Evolutionary conservation across 2,888 invertebrate genomes (phyloP).

Genomic region (Macrostomum cliftonense): DNA sequence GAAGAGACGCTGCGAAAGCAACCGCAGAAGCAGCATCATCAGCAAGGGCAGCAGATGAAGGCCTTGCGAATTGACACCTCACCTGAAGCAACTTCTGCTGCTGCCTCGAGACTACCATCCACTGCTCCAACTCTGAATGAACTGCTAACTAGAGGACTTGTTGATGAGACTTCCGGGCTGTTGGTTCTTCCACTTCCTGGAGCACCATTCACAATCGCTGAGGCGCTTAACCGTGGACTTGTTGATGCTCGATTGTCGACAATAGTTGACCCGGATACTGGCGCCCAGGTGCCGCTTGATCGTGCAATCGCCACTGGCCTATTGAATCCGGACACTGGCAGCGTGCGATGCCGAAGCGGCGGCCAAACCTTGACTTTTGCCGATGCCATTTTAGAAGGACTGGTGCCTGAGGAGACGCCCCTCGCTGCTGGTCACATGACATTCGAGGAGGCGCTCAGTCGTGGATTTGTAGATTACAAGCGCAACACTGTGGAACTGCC

Average conservation of each 20-base stretch:
- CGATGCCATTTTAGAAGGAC: slow-evolving; percentile 6
- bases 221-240: slow-evolving; percentile 20
- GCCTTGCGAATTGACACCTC: too few relatives aligned
- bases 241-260: slow-evolving; percentile 25
- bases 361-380: slow-evolving; percentile 4
- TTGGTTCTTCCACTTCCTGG: slow-evolving; percentile 59
- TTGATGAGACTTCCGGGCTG: slow-evolving; percentile 61
- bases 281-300: slow-evolving; percentile 39
- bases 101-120: too few relatives aligned
- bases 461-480: slow-evolving; percentile 46
- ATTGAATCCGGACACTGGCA: slow-evolving; percentile 54
- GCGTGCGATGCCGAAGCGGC: neutral
- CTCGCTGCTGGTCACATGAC: slow-evolving; percentile 32
- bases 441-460: slow-evolving; percentile 51
- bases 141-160: slow-evolving; percentile 45
- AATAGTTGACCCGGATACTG: slow-evolving; percentile 22
- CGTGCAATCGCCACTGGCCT: slow-evolving; percentile 43
- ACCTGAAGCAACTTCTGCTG: too few relatives aligned
- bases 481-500: slow-evolving; percentile 14
- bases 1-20: too few relatives aligned
- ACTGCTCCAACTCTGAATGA: slow-evolving; percentile 4
- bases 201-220: slow-evolving; percentile 45
- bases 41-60: too few relatives aligned
- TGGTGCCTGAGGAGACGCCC: slow-evolving; percentile 8
- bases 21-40: too few relatives aligned